phyloP scores from a whole-genome alignment of 2,113 vertebrate genomes.

The Elachura formosa region DNA sequence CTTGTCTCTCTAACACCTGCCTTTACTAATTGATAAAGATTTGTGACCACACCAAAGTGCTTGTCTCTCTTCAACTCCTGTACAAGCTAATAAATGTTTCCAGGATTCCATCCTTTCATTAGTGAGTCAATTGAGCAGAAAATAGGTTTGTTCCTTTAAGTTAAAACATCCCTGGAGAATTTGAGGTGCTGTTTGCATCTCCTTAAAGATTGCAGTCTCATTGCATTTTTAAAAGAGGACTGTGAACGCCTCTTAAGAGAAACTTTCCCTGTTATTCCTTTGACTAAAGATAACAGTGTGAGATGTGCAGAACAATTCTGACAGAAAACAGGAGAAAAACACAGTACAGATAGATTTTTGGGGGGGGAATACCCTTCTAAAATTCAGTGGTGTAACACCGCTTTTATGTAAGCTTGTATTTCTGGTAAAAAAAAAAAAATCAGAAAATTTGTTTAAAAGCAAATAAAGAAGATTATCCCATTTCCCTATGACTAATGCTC shows the following conservation, averaged over 20 bases:
- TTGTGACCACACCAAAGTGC: neutral
- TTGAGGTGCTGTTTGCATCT: neutral
- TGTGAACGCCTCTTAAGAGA: neutral
- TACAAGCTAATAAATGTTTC: neutral
- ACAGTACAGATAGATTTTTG: neutral
- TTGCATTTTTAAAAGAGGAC: neutral
- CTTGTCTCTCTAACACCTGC: neutral
- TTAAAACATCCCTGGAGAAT: neutral
- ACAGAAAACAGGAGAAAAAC: neutral
- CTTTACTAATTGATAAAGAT: constrained; percentile 22
- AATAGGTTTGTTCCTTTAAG: constrained; percentile 9
- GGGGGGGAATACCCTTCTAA: neutral
- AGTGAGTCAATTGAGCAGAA: neutral
- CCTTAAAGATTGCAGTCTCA: neutral
- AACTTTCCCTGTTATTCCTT: neutral
- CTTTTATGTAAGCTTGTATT: neutral
- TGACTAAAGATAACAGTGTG: neutral
- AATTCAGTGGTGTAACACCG: neutral
- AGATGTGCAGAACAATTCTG: neutral
- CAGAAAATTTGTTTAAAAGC: neutral
- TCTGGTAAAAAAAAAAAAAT: neutral
- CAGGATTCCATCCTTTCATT: neutral
- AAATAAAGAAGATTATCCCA: neutral
- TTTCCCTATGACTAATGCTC: neutral
- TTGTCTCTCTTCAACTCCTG: neutral